Conservation (phyloP, 2,888 invertebrate genomes). For the Antitype chi region DNA sequence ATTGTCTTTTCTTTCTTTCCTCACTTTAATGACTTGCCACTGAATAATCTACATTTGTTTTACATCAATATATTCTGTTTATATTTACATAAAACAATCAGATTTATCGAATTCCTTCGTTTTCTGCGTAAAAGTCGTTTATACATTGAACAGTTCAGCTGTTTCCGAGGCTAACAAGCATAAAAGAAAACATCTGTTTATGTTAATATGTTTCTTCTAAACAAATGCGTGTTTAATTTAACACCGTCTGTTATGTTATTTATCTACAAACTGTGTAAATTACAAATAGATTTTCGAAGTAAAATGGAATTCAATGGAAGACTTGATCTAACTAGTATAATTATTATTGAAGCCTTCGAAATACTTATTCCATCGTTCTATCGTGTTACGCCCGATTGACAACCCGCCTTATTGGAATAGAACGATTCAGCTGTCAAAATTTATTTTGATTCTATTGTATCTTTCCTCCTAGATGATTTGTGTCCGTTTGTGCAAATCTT, state of each 20-base stretch:
- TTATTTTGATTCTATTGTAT: slow-evolving; percentile 1
- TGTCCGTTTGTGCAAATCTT: background rate
- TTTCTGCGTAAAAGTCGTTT: slow-evolving; percentile 9
- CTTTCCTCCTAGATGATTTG: background rate
- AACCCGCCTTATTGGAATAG: background rate
- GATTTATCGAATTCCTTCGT: slow-evolving; percentile 29
- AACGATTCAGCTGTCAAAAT: background rate
- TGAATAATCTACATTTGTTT: slow-evolving; percentile 39
- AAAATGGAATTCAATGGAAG: background rate
- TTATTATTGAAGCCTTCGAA: slow-evolving; percentile 10
- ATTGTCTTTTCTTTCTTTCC: slow-evolving; percentile 14
- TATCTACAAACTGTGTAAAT: slow-evolving; percentile 6
- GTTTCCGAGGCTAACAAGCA: slow-evolving; percentile 10
- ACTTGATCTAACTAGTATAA: background rate
- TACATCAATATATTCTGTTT: slow-evolving; percentile 26
- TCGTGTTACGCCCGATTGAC: background rate
- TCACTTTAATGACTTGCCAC: background rate
- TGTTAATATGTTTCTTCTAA: slow-evolving; percentile 18
- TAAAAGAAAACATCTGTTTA: slow-evolving; percentile 47
- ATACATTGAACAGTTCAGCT: slow-evolving; percentile 21
- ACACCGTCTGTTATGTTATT: background rate
- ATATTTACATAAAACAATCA: slow-evolving; percentile 44
- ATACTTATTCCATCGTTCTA: background rate
- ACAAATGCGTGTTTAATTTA: slow-evolving; percentile 6
- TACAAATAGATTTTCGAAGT: background rate